phyloP scores from a whole-genome alignment of 2,888 invertebrate species.

The Beris morrisii region DNA sequence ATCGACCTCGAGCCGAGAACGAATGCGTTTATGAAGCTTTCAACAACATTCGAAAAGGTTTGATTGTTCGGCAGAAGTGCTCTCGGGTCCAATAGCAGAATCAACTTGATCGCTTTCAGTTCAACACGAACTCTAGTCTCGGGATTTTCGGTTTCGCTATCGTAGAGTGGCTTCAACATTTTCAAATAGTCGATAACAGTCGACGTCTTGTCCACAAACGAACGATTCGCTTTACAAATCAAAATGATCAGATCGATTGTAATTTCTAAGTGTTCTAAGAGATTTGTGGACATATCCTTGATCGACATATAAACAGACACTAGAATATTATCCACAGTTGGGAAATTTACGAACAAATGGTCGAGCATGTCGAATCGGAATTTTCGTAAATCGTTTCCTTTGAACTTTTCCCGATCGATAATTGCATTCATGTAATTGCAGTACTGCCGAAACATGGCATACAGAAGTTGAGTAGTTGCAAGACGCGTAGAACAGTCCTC shows the following conservation, averaged over 20 bases:
- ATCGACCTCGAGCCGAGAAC: slow-evolving; percentile 29
- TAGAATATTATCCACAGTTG: slow-evolving; percentile 50
- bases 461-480: slow-evolving; percentile 50
- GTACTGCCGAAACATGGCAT: slow-evolving; percentile 56
- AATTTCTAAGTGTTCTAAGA: slow-evolving; percentile 49
- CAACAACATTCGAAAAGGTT: slow-evolving; percentile 61
- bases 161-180: slow-evolving; percentile 51
- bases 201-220: slow-evolving; percentile 52
- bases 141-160: slow-evolving; percentile 6
- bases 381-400: slow-evolving; percentile 48
- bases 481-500: slow-evolving; percentile 51
- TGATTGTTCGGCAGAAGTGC: slow-evolving; percentile 59
- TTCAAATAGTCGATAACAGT: slow-evolving; percentile 52
- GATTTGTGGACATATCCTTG: slow-evolving; percentile 31
- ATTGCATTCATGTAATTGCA: slow-evolving; percentile 51
- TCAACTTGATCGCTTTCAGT: slow-evolving; percentile 53
- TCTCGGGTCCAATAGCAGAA: slow-evolving; percentile 56
- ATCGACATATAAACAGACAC: slow-evolving; percentile 48
- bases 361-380: slow-evolving; percentile 55
- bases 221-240: slow-evolving; percentile 51
- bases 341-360: slow-evolving; percentile 52
- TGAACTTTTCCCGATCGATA: slow-evolving; percentile 47
- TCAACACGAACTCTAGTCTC: slow-evolving; percentile 46
- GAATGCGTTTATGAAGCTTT: slow-evolving; percentile 62
- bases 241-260: slow-evolving; percentile 52